Percentiles rank a stretch among this genome's conserved stretches.
phyloP scores from a whole-genome alignment of 2,113 vertebrate genomes.

The Pelusios castaneus region DNA sequence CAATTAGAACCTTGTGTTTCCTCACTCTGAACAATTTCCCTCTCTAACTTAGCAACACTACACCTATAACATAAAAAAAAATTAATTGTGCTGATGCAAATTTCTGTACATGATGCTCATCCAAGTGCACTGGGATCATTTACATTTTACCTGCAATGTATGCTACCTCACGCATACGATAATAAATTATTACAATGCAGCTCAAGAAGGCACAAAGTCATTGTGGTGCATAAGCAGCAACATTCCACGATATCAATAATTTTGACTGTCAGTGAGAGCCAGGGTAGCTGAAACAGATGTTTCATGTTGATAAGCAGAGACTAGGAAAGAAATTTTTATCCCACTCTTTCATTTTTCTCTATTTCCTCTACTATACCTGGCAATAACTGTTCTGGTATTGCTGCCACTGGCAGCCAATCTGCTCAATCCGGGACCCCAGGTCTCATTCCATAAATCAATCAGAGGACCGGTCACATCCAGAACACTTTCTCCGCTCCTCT shows the following conservation, averaged over 20 bases:
- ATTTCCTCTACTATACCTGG: slow-evolving; percentile 62
- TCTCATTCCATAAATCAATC: slow-evolving; percentile 67
- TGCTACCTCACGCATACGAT: neutral
- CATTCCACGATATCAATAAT: slow-evolving; percentile 10
- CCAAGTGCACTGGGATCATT: slow-evolving; percentile 54
- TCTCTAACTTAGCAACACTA: slow-evolving; percentile 73
- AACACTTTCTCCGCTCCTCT: slow-evolving; percentile 42
- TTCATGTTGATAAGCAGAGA: slow-evolving; percentile 75
- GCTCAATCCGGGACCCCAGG: slow-evolving; percentile 50
- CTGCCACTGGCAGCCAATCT: slow-evolving; percentile 69
- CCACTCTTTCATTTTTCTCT: slow-evolving; percentile 61
- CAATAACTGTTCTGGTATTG: slow-evolving; percentile 50
- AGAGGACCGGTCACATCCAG: slow-evolving; percentile 39
- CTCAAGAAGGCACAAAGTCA: neutral
- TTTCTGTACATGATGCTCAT: slow-evolving; percentile 42
- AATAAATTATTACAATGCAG: slow-evolving; percentile 33
- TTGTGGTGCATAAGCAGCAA: slow-evolving; percentile 37
- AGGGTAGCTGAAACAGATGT: slow-evolving; percentile 77
- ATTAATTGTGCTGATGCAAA: slow-evolving; percentile 66
- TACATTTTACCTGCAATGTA: slow-evolving; percentile 1
- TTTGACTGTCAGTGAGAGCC: slow-evolving; percentile 64
- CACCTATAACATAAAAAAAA: slow-evolving; percentile 68
- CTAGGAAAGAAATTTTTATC: slow-evolving; percentile 66
- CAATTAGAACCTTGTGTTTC: slow-evolving; percentile 71
- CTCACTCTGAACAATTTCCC: slow-evolving; percentile 36